These are phyloP conservation scores for Drepanosiphum platanoidis DNA, from an alignment of 2,888 invertebrate species.

Conservation along the genomic window DNA sequence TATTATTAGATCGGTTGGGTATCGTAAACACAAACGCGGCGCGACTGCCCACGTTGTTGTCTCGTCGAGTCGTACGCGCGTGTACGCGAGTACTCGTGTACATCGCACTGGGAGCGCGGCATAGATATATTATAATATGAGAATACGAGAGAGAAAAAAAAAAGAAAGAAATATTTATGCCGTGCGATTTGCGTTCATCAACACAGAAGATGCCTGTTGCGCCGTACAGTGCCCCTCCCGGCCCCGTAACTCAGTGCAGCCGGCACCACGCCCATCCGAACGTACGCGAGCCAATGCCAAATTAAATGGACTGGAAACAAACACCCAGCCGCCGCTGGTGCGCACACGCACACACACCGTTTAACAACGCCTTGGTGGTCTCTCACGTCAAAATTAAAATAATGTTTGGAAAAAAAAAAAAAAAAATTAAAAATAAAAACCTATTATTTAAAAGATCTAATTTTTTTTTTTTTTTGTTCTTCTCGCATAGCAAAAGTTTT, in stretches of 20 bases:
- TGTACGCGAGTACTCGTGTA: not conserved
- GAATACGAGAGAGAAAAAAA: no score
- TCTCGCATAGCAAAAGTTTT: not conserved
- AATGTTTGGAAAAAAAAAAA: not conserved
- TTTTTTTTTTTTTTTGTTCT: not conserved
- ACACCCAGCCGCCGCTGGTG: not conserved
- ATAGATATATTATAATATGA: no score
- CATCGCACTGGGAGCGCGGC: not conserved
- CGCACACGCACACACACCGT: not conserved
- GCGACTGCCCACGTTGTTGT: not conserved
- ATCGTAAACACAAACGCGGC: not conserved
- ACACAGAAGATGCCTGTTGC: not conserved
- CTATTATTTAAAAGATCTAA: not conserved
- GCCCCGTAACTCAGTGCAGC: not conserved
- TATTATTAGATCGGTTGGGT: no score
- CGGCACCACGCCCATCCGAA: conserved; percentile 35
- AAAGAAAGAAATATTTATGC: no score
- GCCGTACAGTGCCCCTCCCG: not conserved
- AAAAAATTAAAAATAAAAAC: not conserved
- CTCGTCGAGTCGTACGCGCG: not conserved
- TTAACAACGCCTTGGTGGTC: conserved; percentile 17
- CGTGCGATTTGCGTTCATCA: not conserved
- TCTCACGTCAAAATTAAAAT: conserved; percentile 15
- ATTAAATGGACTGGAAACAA: conserved; percentile 50
- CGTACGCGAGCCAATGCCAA: conserved; percentile 47